A percentile compares a stretch with the other conserved stretches of the same genome.
Conservation (phyloP, 2,113 vertebrate genomes). For the Chaetops frenatus region DNA sequence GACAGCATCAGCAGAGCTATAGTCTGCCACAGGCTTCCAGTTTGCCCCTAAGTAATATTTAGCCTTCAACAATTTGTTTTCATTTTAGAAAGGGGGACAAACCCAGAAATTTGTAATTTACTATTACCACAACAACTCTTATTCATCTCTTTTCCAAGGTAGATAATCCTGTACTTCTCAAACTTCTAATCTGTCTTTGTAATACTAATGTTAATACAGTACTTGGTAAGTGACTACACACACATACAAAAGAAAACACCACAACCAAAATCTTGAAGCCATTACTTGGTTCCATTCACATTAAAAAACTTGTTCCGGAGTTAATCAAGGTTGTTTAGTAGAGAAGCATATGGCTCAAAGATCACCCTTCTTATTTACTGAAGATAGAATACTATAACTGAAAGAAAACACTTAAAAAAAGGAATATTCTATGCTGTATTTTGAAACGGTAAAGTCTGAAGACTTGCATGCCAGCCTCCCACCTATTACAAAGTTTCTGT, state of each 20-base stretch:
- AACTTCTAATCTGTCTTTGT: background rate
- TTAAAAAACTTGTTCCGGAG: background rate
- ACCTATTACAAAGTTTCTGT: background rate
- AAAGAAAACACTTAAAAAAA: background rate
- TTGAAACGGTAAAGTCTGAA: background rate
- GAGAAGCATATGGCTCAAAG: background rate
- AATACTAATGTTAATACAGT: background rate
- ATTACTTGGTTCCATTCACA: background rate
- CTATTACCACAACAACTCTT: background rate
- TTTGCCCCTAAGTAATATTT: background rate
- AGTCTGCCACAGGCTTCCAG: background rate
- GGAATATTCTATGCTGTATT: background rate
- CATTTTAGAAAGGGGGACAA: background rate
- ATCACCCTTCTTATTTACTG: background rate
- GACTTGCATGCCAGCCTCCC: background rate
- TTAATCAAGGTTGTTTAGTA: background rate
- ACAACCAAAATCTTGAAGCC: background rate
- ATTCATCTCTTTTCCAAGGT: background rate
- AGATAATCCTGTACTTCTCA: background rate
- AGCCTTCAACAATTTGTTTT: background rate
- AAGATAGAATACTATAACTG: background rate
- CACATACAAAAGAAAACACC: background rate
- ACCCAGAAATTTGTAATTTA: background rate
- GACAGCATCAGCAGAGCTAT: background rate
- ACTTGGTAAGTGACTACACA: background rate